Base-by-base conservation (phyloP, 2,888 invertebrate genomes). In the Epinotia bilunana region DNA sequence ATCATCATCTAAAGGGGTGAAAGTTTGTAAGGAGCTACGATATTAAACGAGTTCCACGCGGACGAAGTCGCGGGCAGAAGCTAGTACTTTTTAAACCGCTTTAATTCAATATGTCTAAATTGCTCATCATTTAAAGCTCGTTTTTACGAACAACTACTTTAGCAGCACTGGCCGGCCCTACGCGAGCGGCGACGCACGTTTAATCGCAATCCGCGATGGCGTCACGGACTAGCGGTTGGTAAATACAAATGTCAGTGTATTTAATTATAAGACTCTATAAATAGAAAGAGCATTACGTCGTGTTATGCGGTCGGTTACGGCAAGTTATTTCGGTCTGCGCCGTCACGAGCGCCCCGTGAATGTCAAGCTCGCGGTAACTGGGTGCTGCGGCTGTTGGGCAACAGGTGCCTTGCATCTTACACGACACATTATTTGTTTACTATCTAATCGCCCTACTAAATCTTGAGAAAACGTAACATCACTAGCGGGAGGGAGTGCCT, bases 281-380 rank as follows among this genome's bases (percentile, higher is more conserved):
- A 92, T 92, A 92, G 92, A 88, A 88, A 87, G 86, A 90, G 85
- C 88, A 90, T 91, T 91, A 91, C 91, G 90, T 90, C 84, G 90
- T 87, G 89, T 90, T 90, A 90, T 90, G 92, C 91, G 91, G 90
- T 92, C 86, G 91, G 90, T 90, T 90, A 90, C 91, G 87, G 88
- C 86, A 87, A 87, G 90, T 89, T 93, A 94, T 93, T 93, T 93
- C 87, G 90, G 92, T 92, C 86, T 82, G 83, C 85, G 83, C 83
- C 88, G 91, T 91, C 91, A 91, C 91, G 88, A 90, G 89, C 70
- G 77, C 84, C 86, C 87, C 85, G 88, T 87, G 90, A 93, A 93
- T 92, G 93, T 93, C 93, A 93, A 93, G 92, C 93, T 90, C 91
- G 91, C 88, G 88, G 88, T 87, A 84, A 88, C 86, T 89, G 87